phyloP scores from a whole-genome alignment of 2,113 vertebrate genomes.

The Willisornis vidua region DNA sequence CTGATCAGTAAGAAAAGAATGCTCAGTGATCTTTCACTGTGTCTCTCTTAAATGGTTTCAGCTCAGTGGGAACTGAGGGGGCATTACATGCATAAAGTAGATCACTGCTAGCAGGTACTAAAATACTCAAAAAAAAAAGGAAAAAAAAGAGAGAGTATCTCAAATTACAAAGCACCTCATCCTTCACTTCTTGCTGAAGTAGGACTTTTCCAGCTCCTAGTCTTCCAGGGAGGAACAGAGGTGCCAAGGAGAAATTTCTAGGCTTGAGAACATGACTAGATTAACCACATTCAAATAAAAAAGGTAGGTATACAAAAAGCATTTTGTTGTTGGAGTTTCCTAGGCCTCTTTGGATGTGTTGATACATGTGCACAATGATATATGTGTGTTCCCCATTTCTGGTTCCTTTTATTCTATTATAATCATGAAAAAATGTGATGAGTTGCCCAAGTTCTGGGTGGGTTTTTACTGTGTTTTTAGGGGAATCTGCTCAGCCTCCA shows the following conservation, averaged over 20 bases:
- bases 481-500: background rate
- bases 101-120: slow-evolving; percentile 36
- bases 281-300: background rate
- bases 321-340: background rate
- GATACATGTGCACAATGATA: background rate
- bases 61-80: slow-evolving; percentile 44
- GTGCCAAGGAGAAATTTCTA: background rate
- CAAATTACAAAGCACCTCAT: slow-evolving; percentile 22
- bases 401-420: background rate
- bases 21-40: slow-evolving; percentile 50
- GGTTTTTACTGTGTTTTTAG: background rate
- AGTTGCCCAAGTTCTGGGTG: background rate
- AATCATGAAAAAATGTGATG: background rate
- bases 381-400: background rate
- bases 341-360: background rate
- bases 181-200: background rate
- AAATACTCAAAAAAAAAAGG: background rate
- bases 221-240: background rate
- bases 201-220: background rate
- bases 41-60: slow-evolving; percentile 49
- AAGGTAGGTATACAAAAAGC: background rate
- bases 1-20: slow-evolving; percentile 62
- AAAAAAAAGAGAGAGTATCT: background rate
- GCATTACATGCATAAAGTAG: slow-evolving; percentile 50
- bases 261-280: background rate